Evolutionary conservation across 2,797 vertebrate species (phyloP).

Genomic region (Mallotus villosus): DNA sequence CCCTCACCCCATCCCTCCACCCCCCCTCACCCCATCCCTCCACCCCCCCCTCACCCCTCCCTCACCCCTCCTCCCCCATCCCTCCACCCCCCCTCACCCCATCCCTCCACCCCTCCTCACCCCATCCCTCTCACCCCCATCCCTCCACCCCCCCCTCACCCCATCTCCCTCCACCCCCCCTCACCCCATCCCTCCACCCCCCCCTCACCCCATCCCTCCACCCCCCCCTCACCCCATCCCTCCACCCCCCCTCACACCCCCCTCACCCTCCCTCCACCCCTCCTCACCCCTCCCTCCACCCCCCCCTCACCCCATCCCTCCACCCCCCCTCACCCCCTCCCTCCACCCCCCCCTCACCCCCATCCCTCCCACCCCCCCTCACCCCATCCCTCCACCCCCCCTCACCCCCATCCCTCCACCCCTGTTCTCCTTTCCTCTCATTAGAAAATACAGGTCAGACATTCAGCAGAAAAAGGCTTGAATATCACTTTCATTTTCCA

Average conservation of each 20-base stretch:
- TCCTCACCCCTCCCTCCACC: no score
- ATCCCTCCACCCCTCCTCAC: not conserved
- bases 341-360: not conserved
- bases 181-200: not conserved
- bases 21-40: not conserved
- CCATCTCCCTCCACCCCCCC: not conserved
- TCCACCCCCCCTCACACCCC: not conserved
- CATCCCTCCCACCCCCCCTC: not conserved
- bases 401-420: not conserved
- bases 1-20: not conserved
- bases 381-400: not conserved
- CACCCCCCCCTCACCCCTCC: not conserved
- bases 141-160: not conserved
- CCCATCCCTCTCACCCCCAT: no score
- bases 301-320: not conserved
- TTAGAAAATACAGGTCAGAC: slow-evolving; percentile 35
- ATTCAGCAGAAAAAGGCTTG: slow-evolving; percentile 13
- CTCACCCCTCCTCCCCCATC: not conserved
- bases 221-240: not conserved
- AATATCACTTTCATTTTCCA: slow-evolving; percentile 33
- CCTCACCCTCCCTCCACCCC: not conserved
- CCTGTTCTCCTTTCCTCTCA: not conserved
- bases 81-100: not conserved
- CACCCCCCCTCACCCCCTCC: not conserved
- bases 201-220: no score